A percentile compares a stretch with the other conserved stretches of the same genome.
These are phyloP conservation scores for Pterocles orientalis DNA, from an alignment of 2,113 vertebrate species.

Conservation along the genomic window DNA sequence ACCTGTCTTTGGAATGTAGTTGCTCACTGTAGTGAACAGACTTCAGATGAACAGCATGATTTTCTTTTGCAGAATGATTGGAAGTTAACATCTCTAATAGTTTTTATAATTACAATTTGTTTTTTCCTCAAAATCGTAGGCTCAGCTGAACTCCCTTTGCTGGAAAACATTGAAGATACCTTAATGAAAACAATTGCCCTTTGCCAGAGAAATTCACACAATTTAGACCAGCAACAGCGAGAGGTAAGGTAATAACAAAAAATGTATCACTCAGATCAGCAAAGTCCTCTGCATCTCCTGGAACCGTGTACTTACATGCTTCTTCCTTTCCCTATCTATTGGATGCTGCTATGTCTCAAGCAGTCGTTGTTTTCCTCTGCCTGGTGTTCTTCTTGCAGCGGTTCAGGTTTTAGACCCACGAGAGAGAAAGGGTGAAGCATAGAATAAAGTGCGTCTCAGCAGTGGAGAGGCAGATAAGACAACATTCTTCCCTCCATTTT, in stretches of 20 bases:
- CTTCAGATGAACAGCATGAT: not conserved
- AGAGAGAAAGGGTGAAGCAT: not conserved
- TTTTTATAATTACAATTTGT: not conserved
- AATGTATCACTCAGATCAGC: not conserved
- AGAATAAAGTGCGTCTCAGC: not conserved
- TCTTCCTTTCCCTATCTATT: not conserved
- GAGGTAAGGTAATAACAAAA: constrained; percentile 79
- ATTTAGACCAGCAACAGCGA: constrained; percentile 87
- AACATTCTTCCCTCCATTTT: not conserved
- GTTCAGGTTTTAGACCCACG: not conserved
- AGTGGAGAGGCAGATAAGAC: not conserved
- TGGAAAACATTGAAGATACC: constrained; percentile 80
- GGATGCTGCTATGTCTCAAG: not conserved
- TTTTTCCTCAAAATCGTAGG: constrained; percentile 22
- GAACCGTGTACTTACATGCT: not conserved
- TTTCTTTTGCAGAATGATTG: not conserved
- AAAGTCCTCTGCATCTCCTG: not conserved
- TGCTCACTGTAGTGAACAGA: not conserved
- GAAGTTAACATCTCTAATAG: not conserved
- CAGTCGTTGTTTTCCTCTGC: not conserved
- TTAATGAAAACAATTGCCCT: constrained; percentile 85
- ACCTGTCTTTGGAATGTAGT: not conserved
- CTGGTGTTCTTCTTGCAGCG: not conserved
- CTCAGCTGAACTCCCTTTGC: constrained; percentile 11
- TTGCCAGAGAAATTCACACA: constrained; percentile 89